Evolutionary conservation across 2,113 vertebrate genomes (phyloP), one percentile per base, ranked within the genome.

Genomic region (Dryoscopus gambensis): DNA sequence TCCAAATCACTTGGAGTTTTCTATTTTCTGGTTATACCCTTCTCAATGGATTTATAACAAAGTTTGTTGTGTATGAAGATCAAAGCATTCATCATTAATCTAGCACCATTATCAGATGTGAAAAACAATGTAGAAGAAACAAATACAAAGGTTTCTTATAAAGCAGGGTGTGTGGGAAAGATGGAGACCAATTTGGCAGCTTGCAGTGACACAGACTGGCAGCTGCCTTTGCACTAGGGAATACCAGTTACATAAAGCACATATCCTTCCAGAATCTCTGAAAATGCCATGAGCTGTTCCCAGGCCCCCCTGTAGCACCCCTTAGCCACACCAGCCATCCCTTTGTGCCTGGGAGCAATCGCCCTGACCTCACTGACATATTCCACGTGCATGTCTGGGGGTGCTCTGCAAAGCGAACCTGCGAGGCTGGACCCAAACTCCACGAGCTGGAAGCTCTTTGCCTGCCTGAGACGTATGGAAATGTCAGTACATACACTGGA

Each of bases 361-460:
- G 1, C 23, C 14, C 11, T 69, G 78, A 49, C 67, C 50, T 49
- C 25, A 11, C 12, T 22, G 59, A 44, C 42, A 10, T 4, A 4
- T 23, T 22, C 42, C 59, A 19, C 1, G 0, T 9, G 10, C 0
- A 0, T 4, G 9, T 14, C 25, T 23, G 1, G n/a, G 33, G 18
- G 11, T 33, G 28, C 46, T 67, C 27, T 69, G 27, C 42, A 24
- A 27, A 35, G 21, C 9, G 5, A 20, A 20, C 47, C n/a, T 44
- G 30, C 42, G 23, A 39, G 31, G 50, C 8, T 30, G 59, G 31
- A 52, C 17, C 24, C 57, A 44, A 49, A 10, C 7, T 44, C 27
- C 2, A 0, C 37, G 15, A 19, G 20, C 35, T 60, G 20, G 31
- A 4, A 87, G 22, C 9, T 84, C 74, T 25, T 68, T 15, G 25